Percentiles rank a stretch among this genome's conserved stretches.
These are phyloP conservation scores for Holcopasites calliopsidis DNA, from an alignment of 1,140 invertebrate genomes.

Conservation along the genomic window DNA sequence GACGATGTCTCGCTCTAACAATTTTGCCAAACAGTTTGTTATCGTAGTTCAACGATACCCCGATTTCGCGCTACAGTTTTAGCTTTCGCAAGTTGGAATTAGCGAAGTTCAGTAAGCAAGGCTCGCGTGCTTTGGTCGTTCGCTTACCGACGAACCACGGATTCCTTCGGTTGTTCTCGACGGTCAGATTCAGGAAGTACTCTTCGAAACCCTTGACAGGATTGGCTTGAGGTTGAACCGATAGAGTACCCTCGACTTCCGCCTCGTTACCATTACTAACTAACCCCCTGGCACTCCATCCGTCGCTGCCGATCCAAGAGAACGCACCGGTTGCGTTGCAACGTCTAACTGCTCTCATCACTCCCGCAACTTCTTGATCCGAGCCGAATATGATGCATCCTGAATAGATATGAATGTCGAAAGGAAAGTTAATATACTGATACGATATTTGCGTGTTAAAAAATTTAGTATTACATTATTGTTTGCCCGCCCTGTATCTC, in stretches of 20 bases:
- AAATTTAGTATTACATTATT: no score
- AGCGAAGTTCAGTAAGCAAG: slow-evolving; percentile 1
- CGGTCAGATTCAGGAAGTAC: slow-evolving; percentile 92
- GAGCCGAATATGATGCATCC: slow-evolving; percentile 97
- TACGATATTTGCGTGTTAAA: background rate
- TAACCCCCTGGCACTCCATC: slow-evolving; percentile 92
- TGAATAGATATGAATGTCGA: slow-evolving; percentile 71
- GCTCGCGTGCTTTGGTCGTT: slow-evolving; percentile 18
- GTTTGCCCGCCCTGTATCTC: no score
- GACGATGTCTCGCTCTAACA: background rate
- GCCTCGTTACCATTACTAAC: slow-evolving; percentile 92
- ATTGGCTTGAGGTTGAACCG: slow-evolving; percentile 94
- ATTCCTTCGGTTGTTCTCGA: slow-evolving; percentile 92
- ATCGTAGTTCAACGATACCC: background rate
- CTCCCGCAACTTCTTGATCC: slow-evolving; percentile 96
- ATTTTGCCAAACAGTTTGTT: background rate
- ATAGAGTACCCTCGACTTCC: slow-evolving; percentile 94
- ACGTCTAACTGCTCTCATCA: slow-evolving; percentile 94
- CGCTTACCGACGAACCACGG: slow-evolving; percentile 95
- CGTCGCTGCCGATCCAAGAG: slow-evolving; percentile 97
- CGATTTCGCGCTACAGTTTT: background rate
- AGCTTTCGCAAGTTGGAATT: slow-evolving; percentile 1
- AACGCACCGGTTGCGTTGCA: slow-evolving; percentile 94
- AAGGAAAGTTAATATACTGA: background rate
- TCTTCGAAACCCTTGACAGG: slow-evolving; percentile 92